A percentile compares a stretch with the other conserved stretches of the same genome.
These are phyloP conservation scores for Nautilus pompilius DNA, from an alignment of 1,140 invertebrate genomes.

Conservation along the genomic window DNA sequence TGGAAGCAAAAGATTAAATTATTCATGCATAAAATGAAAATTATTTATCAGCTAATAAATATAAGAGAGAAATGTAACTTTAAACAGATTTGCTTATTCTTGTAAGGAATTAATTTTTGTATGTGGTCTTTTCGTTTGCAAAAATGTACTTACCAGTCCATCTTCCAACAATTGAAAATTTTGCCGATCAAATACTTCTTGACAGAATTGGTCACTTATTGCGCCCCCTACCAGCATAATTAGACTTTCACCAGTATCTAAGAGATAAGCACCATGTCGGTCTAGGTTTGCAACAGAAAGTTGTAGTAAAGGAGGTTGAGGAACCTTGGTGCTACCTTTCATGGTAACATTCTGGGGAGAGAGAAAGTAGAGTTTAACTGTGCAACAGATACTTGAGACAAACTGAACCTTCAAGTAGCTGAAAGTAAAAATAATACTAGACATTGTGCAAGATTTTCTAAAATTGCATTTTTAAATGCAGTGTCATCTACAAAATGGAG, in stretches of 20 bases:
- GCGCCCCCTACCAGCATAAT: constrained; percentile 83
- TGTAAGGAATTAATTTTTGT: neutral
- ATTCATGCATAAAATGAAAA: too few relatives aligned
- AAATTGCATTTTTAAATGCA: too few relatives aligned
- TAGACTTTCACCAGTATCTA: constrained; percentile 83
- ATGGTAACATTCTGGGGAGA: constrained; percentile 8
- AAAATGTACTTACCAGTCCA: constrained; percentile 61
- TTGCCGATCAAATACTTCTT: constrained; percentile 68
- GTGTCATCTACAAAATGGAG: too few relatives aligned
- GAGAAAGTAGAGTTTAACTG: neutral
- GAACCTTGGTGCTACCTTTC: constrained; percentile 30
- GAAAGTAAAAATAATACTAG: too few relatives aligned
- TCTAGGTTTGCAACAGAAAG: constrained; percentile 73
- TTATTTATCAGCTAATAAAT: neutral
- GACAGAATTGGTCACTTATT: constrained; percentile 72
- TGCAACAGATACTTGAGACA: too few relatives aligned
- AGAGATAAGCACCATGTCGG: constrained; percentile 82
- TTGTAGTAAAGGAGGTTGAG: constrained; percentile 60
- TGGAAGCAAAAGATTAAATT: too few relatives aligned
- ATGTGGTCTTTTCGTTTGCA: neutral
- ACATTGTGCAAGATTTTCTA: too few relatives aligned
- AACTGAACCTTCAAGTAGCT: too few relatives aligned
- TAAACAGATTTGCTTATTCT: neutral
- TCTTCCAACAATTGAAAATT: constrained; percentile 63
- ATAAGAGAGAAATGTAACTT: neutral